Percentiles rank a stretch among this genome's conserved stretches.
Conservation (phyloP, 2,888 invertebrate species). For the Spodoptera picta region DNA sequence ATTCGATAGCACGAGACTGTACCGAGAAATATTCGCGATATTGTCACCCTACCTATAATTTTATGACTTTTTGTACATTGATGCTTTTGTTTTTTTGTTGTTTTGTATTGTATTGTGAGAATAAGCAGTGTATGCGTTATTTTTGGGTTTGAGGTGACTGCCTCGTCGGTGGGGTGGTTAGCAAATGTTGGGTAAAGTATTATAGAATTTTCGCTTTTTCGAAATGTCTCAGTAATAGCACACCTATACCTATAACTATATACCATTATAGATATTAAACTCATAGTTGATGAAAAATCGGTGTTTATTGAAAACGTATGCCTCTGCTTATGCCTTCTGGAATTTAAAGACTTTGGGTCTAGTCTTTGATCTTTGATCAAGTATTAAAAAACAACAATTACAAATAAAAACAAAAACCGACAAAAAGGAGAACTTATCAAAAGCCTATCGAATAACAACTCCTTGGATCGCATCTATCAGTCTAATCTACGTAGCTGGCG, state of each 20-base stretch:
- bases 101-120: not conserved
- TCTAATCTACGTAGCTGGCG: conserved; percentile 63
- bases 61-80: conserved; percentile 33
- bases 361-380: too few relatives aligned
- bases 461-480: conserved; percentile 63
- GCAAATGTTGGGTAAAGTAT: too few relatives aligned
- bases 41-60: conserved; percentile 66
- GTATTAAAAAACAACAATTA: not conserved
- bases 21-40: conserved; percentile 52
- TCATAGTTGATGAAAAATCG: too few relatives aligned
- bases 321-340: too few relatives aligned
- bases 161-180: too few relatives aligned
- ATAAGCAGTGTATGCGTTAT: conserved; percentile 14
- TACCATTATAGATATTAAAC: too few relatives aligned
- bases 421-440: conserved; percentile 31
- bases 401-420: not conserved
- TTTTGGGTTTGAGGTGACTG: too few relatives aligned
- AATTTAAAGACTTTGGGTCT: too few relatives aligned
- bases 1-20: conserved; percentile 78
- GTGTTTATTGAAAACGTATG: too few relatives aligned
- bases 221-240: too few relatives aligned
- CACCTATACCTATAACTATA: too few relatives aligned
- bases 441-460: conserved; percentile 31
- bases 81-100: not conserved
- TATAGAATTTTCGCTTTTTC: too few relatives aligned